These are phyloP conservation scores for Magallana gigas DNA, from an alignment of 1,140 invertebrate species.

Conservation along the genomic window DNA sequence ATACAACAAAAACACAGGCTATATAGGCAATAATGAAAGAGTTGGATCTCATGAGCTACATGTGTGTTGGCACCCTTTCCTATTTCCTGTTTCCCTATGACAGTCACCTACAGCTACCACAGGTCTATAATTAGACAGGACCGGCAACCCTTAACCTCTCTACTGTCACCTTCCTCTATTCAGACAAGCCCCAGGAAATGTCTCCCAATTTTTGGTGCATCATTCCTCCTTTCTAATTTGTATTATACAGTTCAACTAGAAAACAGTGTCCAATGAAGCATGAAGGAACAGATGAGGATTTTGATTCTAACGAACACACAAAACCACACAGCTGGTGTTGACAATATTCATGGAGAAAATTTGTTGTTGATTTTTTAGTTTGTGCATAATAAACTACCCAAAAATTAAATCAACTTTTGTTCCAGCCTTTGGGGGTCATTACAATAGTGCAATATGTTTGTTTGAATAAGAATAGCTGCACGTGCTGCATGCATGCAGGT, in stretches of 20 bases:
- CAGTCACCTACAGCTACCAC: background rate
- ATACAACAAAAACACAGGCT: background rate
- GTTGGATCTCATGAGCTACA: too few relatives aligned
- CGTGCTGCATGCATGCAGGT: conserved; percentile 27
- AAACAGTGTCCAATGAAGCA: background rate
- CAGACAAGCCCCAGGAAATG: conserved; percentile 7
- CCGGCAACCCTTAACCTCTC: background rate
- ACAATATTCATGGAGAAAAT: background rate
- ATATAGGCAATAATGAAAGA: too few relatives aligned
- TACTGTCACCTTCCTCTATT: background rate
- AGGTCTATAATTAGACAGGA: conserved; percentile 15
- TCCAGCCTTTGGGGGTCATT: background rate
- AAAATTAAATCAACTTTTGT: conserved; percentile 18
- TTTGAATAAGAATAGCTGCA: conserved; percentile 9
- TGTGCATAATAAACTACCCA: background rate
- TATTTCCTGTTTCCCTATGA: too few relatives aligned
- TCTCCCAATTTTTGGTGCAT: background rate
- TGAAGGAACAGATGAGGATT: background rate
- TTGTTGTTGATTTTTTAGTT: background rate
- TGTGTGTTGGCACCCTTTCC: too few relatives aligned
- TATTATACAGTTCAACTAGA: conserved; percentile 20
- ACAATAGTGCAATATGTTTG: conserved; percentile 18
- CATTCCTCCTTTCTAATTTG: background rate
- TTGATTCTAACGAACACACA: background rate
- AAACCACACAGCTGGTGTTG: background rate